Evolutionary conservation across 2,888 invertebrate species (phyloP).

Genomic region (Acanthosoma haemorrhoidale): DNA sequence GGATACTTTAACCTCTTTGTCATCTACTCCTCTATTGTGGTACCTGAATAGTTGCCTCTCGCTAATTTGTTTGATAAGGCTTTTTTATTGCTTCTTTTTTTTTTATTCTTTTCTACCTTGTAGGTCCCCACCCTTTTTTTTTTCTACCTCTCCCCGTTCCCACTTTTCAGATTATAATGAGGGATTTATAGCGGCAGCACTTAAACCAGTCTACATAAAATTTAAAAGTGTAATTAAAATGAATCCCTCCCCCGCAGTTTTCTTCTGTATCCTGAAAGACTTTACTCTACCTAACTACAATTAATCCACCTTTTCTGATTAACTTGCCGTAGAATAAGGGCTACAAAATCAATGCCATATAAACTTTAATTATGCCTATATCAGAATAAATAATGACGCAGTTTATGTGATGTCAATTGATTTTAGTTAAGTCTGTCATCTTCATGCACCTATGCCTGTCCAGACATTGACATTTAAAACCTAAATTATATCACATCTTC

Average conservation of each 20-base stretch:
- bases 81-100: slow-evolving; percentile 1
- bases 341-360: too few species aligned
- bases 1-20: slow-evolving; percentile 21
- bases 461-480: too few species aligned
- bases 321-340: not conserved
- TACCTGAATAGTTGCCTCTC: slow-evolving; percentile 2
- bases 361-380: too few species aligned
- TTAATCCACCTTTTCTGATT: not conserved
- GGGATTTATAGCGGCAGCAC: not conserved
- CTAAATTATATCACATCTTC: too few species aligned
- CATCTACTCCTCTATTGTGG: not conserved
- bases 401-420: too few species aligned
- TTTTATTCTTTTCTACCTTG: too few species aligned
- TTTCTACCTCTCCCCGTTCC: not conserved
- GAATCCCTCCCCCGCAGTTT: not conserved
- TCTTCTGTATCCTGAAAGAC: not conserved
- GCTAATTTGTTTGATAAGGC: slow-evolving; percentile 18
- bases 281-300: not conserved
- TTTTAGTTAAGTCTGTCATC: too few species aligned
- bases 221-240: not conserved
- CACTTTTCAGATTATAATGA: slow-evolving; percentile 1
- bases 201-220: slow-evolving; percentile 2
- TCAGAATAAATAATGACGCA: too few species aligned
- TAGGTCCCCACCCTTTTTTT: not conserved
- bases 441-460: too few species aligned